A percentile compares a stretch with the other conserved stretches of the same genome.
Conservation (phyloP, 2,113 vertebrate species). For the Baryphthengus martii region DNA sequence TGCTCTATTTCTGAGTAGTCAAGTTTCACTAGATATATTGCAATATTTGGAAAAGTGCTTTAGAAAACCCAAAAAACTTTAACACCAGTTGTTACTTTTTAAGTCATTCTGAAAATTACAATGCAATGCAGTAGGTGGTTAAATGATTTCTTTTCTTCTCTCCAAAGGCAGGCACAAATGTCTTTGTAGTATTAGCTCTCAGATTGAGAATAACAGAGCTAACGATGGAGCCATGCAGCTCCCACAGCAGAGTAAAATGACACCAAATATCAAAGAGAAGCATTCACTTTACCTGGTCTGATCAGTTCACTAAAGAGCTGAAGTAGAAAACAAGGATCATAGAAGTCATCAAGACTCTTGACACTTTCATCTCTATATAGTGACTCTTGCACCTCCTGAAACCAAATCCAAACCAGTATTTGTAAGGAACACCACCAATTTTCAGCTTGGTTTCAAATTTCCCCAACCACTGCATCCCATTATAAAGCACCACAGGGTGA, state of each 20-base stretch:
- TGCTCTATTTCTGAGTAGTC: background rate
- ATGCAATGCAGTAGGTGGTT: background rate
- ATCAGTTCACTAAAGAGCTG: slow-evolving; percentile 89
- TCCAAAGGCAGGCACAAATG: background rate
- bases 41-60: background rate
- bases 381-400: slow-evolving; percentile 70
- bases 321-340: slow-evolving; percentile 91
- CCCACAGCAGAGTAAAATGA: background rate
- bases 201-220: background rate
- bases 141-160: background rate
- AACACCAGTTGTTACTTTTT: background rate
- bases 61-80: background rate
- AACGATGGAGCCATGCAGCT: background rate
- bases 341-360: slow-evolving; percentile 72
- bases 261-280: background rate
- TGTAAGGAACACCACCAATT: background rate
- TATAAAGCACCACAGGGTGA: background rate
- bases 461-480: background rate
- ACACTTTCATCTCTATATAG: slow-evolving; percentile 65
- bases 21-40: background rate
- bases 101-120: background rate
- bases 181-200: background rate
- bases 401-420: background rate
- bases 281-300: slow-evolving; percentile 80
- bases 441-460: background rate